phyloP scores from a whole-genome alignment of 2,797 vertebrate genomes.

The Cephalopachus bancanus region DNA sequence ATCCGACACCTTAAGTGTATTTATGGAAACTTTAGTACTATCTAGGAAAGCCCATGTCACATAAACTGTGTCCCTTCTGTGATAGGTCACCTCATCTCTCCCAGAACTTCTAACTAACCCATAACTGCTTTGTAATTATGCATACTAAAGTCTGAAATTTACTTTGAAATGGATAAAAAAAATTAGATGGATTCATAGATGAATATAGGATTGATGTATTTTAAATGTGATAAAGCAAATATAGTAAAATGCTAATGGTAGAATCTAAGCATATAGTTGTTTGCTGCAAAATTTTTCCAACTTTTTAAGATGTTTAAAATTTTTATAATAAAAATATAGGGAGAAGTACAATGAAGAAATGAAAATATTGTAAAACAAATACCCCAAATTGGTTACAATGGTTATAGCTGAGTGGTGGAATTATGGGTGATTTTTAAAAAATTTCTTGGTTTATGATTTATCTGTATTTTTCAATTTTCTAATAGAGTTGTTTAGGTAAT shows the following conservation, averaged over 20 bases:
- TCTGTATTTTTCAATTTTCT: background rate
- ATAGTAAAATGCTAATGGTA: background rate
- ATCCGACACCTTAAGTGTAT: background rate
- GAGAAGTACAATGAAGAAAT: background rate
- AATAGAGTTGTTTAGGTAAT: background rate
- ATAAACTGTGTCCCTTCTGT: background rate
- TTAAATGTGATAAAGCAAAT: background rate
- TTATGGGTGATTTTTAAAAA: background rate
- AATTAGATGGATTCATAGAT: background rate
- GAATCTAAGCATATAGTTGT: background rate
- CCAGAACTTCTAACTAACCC: background rate
- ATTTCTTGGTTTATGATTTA: constrained; percentile 42
- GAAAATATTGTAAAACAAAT: constrained; percentile 2
- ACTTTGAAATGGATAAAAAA: background rate
- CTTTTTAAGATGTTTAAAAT: constrained; percentile 4
- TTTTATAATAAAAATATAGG: background rate
- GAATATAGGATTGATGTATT: background rate
- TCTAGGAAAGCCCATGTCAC: constrained; percentile 43
- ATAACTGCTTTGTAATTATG: background rate
- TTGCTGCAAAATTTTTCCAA: background rate
- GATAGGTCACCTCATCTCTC: background rate
- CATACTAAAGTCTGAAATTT: background rate
- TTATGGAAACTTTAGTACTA: background rate
- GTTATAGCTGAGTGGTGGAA: constrained; percentile 14
- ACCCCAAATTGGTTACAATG: background rate